phyloP scores from a whole-genome alignment of 1,140 invertebrate species.

The Monochamus saltuarius region DNA sequence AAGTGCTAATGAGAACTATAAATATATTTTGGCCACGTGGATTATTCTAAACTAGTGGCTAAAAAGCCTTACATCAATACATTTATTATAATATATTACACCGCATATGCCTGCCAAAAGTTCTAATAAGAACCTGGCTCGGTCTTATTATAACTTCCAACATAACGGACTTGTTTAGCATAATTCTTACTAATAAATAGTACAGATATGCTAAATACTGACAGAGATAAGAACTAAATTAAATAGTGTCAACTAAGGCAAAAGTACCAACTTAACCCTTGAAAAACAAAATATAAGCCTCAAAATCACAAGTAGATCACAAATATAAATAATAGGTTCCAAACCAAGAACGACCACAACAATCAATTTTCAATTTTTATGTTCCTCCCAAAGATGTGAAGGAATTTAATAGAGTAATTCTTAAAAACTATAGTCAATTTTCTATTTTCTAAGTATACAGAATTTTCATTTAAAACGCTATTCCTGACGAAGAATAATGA shows the following conservation, averaged over 20 bases:
- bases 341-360: slow-evolving; percentile 18
- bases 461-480: too few relatives aligned
- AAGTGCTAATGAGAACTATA: slow-evolving; percentile 33
- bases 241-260: slow-evolving; percentile 2
- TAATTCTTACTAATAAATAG: slow-evolving; percentile 32
- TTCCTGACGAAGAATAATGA: too few relatives aligned
- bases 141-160: too few relatives aligned
- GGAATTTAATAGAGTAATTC: too few relatives aligned
- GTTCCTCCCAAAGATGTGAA: too few relatives aligned
- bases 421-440: too few relatives aligned
- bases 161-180: slow-evolving; percentile 28
- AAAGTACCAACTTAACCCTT: slow-evolving; percentile 2
- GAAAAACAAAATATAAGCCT: slow-evolving; percentile 15
- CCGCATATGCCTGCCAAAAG: too few relatives aligned
- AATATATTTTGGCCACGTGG: slow-evolving; percentile 46
- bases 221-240: slow-evolving; percentile 1
- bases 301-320: slow-evolving; percentile 33
- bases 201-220: slow-evolving; percentile 35
- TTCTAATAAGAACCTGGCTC: too few relatives aligned
- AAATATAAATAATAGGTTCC: slow-evolving; percentile 12
- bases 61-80: slow-evolving; percentile 47
- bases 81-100: slow-evolving; percentile 42
- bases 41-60: slow-evolving; percentile 46
- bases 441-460: too few relatives aligned
- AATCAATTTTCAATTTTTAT: neutral